Evolutionary conservation across 2,888 invertebrate genomes (phyloP).

Genomic region (Lasioglossum pauxillum): DNA sequence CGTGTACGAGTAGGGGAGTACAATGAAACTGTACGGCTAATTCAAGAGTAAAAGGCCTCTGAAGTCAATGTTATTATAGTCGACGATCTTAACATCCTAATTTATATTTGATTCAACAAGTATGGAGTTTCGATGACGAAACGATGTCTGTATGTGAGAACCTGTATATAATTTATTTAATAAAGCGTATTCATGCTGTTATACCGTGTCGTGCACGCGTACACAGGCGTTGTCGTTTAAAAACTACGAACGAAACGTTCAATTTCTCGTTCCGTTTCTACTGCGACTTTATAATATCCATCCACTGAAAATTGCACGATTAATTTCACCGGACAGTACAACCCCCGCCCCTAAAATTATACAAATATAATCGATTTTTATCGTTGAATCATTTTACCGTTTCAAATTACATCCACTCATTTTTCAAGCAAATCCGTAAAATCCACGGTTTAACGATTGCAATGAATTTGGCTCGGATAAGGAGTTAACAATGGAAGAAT

Average conservation of each 20-base stretch:
- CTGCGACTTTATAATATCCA: neutral
- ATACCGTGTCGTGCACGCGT: neutral
- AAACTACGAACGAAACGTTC: neutral
- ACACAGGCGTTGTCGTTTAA: neutral
- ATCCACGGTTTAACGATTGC: no score
- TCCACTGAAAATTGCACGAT: neutral
- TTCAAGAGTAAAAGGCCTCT: conserved; percentile 76
- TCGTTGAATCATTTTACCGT: no score
- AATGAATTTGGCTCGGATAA: no score
- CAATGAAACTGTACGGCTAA: conserved; percentile 34
- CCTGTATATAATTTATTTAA: conserved; percentile 83
- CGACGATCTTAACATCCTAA: conserved; percentile 72
- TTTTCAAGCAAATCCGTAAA: no score
- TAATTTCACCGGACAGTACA: neutral
- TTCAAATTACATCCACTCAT: no score
- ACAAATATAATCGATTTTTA: neutral
- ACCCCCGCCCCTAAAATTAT: neutral
- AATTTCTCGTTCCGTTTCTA: neutral
- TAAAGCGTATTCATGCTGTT: conserved; percentile 75
- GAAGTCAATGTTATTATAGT: conserved; percentile 82
- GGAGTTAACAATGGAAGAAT: no score
- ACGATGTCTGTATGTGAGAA: conserved; percentile 74
- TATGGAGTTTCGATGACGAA: conserved; percentile 44
- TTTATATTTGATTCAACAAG: conserved; percentile 65
- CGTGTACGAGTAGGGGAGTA: conserved; percentile 25